Conservation (phyloP, 1,140 invertebrate species). For the Bombus difficillimus region DNA sequence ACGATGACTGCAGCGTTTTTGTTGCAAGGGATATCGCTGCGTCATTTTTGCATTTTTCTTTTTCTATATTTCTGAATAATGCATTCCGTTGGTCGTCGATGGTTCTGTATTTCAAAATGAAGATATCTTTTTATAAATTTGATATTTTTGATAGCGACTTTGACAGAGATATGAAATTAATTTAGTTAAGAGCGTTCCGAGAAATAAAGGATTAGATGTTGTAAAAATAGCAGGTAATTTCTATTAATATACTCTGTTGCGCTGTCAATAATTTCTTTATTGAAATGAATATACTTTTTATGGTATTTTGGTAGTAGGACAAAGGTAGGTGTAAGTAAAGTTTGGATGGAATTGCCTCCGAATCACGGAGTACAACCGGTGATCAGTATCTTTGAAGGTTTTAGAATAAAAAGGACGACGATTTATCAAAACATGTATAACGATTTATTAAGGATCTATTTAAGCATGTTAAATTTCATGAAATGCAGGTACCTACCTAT, state of each 20-base stretch:
- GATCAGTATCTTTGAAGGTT: too few relatives aligned
- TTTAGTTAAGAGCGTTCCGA: neutral
- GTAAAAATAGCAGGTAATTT: too few relatives aligned
- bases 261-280: neutral
- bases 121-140: neutral
- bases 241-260: neutral
- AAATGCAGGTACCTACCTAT: slow-evolving; percentile 81
- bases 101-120: neutral
- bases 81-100: neutral
- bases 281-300: too few relatives aligned
- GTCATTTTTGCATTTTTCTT: too few relatives aligned
- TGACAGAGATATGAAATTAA: neutral
- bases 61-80: too few relatives aligned
- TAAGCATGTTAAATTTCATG: slow-evolving; percentile 80
- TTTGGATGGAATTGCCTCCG: too few relatives aligned
- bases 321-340: too few relatives aligned
- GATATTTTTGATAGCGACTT: neutral
- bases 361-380: too few relatives aligned
- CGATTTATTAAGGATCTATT: slow-evolving; percentile 81
- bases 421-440: slow-evolving; percentile 81
- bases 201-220: neutral
- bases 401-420: slow-evolving; percentile 20
- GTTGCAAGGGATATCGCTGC: too few relatives aligned
- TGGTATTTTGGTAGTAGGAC: too few relatives aligned
- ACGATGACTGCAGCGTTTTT: too few relatives aligned